Evolutionary conservation across 2,888 invertebrate genomes (phyloP).

Genomic region (Aporophyla lueneburgensis): DNA sequence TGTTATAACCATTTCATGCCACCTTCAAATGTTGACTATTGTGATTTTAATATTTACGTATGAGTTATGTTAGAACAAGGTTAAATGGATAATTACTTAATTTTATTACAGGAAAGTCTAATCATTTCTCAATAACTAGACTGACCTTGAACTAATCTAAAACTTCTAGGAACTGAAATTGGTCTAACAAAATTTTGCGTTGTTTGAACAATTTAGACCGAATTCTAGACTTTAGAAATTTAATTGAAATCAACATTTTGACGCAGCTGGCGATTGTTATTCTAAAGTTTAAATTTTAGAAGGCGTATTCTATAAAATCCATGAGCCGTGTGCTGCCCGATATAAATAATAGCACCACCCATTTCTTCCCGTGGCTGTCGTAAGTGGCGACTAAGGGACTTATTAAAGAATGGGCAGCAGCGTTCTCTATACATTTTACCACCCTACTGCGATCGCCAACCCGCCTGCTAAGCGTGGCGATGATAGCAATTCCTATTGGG

Average conservation of each 20-base stretch:
- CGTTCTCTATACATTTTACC: too few relatives aligned
- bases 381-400: too few relatives aligned
- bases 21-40: too few relatives aligned
- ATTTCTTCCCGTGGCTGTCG: too few relatives aligned
- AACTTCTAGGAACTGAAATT: slow-evolving; percentile 4
- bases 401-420: too few relatives aligned
- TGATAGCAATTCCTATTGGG: too few relatives aligned
- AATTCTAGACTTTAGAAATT: background rate
- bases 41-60: too few relatives aligned
- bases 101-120: background rate
- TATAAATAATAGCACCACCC: too few relatives aligned
- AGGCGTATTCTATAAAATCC: background rate
- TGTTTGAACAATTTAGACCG: background rate
- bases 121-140: background rate
- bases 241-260: slow-evolving; percentile 8
- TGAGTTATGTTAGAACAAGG: background rate
- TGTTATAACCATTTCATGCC: too few relatives aligned
- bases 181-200: background rate
- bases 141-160: background rate
- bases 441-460: too few relatives aligned
- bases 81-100: background rate
- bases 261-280: background rate
- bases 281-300: background rate
- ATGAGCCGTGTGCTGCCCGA: too few relatives aligned
- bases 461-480: too few relatives aligned